phyloP scores from a whole-genome alignment of 2,113 vertebrate species.

The Eptesicus fuscus region DNA sequence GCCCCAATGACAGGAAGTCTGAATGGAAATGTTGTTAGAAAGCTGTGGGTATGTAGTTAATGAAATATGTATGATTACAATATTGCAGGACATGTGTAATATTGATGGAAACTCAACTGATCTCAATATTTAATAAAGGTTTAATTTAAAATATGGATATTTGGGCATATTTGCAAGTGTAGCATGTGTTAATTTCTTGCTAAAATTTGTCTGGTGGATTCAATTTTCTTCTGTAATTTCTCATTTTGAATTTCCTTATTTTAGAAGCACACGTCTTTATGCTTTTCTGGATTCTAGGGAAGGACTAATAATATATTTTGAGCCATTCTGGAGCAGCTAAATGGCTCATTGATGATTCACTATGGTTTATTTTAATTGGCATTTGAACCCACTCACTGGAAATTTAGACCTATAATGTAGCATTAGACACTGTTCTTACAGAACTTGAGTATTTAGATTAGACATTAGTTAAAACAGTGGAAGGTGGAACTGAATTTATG shows the following conservation, averaged over 20 bases:
- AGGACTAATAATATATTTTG: constrained; percentile 34
- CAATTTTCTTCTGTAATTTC: constrained; percentile 81
- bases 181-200: constrained; percentile 80
- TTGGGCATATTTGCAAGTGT: constrained; percentile 74
- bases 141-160: constrained; percentile 73
- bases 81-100: constrained; percentile 76
- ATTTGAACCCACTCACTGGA: constrained; percentile 45
- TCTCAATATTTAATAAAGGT: constrained; percentile 83
- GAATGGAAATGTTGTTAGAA: constrained; percentile 81
- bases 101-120: constrained; percentile 69
- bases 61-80: constrained; percentile 79
- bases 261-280: constrained; percentile 63
- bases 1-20: constrained; percentile 74
- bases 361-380: constrained; percentile 55
- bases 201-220: constrained; percentile 78
- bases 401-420: constrained; percentile 34
- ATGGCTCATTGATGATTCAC: neutral
- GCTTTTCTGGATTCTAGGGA: constrained; percentile 39
- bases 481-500: neutral
- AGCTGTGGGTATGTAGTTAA: constrained; percentile 79
- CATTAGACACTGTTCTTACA: neutral
- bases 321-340: neutral
- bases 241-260: constrained; percentile 74
- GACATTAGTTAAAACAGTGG: constrained; percentile 22
- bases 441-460: neutral